Percentiles rank a stretch among this genome's conserved stretches.
Conservation (phyloP, 2,888 invertebrate genomes). For the Orchesella flavescens region DNA sequence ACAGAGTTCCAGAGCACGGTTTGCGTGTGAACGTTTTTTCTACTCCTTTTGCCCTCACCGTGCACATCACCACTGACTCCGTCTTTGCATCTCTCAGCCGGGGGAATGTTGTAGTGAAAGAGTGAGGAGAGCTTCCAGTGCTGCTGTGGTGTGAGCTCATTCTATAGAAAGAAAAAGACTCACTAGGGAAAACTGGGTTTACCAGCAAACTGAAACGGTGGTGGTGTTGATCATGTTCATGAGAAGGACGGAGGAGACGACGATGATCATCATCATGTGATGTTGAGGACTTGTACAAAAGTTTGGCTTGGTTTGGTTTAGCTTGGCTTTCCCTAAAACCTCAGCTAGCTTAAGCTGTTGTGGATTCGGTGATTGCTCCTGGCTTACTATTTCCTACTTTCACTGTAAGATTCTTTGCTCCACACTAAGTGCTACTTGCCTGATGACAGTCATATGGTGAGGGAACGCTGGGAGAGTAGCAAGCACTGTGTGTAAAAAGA, state of each 20-base stretch:
- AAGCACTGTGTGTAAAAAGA: not conserved
- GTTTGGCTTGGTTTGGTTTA: constrained; percentile 19
- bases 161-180: constrained; percentile 34
- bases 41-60: constrained; percentile 20
- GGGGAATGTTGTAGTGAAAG: not conserved
- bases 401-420: constrained; percentile 7
- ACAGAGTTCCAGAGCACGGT: not conserved
- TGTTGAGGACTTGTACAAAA: not conserved
- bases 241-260: constrained; percentile 11
- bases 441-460: constrained; percentile 27
- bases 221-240: constrained; percentile 13
- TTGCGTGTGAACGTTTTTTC: not conserved
- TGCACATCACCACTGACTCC: not conserved
- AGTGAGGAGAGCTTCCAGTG: not conserved
- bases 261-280: not conserved
- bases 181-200: constrained; percentile 54
- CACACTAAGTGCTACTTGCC: constrained; percentile 33
- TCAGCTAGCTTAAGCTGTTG: constrained; percentile 50
- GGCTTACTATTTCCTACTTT: constrained; percentile 53
- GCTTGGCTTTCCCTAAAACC: constrained; percentile 21
- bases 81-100: constrained; percentile 19
- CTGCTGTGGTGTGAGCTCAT: not conserved
- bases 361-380: constrained; percentile 65
- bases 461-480: not conserved
- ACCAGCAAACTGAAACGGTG: constrained; percentile 46